A percentile compares a stretch with the other conserved stretches of the same genome.
Conservation (phyloP, 2,113 vertebrate genomes). For the Peromyscus maniculatus region DNA sequence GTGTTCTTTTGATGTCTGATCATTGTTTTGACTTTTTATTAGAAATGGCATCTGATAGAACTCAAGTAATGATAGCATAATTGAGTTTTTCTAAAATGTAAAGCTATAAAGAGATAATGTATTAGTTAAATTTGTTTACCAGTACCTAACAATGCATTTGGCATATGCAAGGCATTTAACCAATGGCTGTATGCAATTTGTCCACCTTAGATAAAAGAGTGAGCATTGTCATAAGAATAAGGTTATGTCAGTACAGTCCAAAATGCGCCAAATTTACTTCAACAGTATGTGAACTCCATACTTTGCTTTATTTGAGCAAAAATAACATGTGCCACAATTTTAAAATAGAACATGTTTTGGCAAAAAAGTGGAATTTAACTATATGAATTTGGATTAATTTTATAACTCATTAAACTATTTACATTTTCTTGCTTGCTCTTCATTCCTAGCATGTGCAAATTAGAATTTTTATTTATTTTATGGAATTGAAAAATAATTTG, state of each 20-base stretch:
- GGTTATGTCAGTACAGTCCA: not conserved
- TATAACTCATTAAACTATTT: slow-evolving; percentile 56
- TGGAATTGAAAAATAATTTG: slow-evolving; percentile 12
- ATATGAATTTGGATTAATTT: not conserved
- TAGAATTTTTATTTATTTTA: slow-evolving; percentile 12
- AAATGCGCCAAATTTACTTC: not conserved
- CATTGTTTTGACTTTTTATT: slow-evolving; percentile 31
- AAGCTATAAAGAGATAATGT: not conserved
- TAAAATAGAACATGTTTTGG: not conserved
- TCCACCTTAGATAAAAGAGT: not conserved
- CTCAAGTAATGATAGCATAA: not conserved
- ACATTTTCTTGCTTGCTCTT: not conserved
- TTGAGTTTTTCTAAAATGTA: slow-evolving; percentile 24
- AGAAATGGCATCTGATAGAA: not conserved
- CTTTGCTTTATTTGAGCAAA: not conserved
- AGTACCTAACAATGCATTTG: not conserved
- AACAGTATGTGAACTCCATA: not conserved
- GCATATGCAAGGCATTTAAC: too few species aligned
- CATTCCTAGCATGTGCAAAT: not conserved
- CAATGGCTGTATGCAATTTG: not conserved
- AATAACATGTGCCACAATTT: not conserved
- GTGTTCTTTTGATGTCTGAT: not conserved
- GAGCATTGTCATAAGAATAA: not conserved
- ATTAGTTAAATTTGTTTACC: not conserved
- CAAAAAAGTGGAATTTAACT: slow-evolving; percentile 23